Conservation (phyloP, 1,140 invertebrate species). For the Drosophila cardini region DNA sequence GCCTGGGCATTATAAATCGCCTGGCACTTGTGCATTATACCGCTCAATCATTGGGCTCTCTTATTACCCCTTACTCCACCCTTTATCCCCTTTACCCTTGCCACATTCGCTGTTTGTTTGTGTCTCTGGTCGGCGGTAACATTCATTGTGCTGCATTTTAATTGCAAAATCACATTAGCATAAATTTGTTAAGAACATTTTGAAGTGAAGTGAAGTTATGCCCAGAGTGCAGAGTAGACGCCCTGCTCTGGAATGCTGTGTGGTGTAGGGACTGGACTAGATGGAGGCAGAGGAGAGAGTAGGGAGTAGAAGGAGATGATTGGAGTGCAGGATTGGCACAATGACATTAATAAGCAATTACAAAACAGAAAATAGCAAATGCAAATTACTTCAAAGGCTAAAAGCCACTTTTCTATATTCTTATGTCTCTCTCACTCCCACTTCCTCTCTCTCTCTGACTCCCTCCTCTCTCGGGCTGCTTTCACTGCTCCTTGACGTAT, state of each 20-base stretch:
- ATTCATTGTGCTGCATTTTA: slow-evolving; percentile 59
- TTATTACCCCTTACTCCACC: not conserved
- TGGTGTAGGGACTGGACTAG: not conserved
- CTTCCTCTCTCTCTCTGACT: not conserved
- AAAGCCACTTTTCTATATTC: slow-evolving; percentile 43
- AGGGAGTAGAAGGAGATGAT: too few relatives aligned
- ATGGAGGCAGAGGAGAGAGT: not conserved
- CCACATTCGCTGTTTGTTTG: slow-evolving; percentile 6
- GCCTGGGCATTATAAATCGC: slow-evolving; percentile 68
- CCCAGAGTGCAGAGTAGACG: slow-evolving; percentile 17
- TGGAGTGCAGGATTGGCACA: slow-evolving; percentile 40
- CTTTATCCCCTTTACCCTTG: not conserved
- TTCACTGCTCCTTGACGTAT: slow-evolving; percentile 28
- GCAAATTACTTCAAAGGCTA: slow-evolving; percentile 82
- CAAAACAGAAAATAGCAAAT: slow-evolving; percentile 77
- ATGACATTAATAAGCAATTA: slow-evolving; percentile 83
- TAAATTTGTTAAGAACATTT: slow-evolving; percentile 83
- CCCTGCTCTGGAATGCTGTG: not conserved
- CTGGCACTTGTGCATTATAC: slow-evolving; percentile 74
- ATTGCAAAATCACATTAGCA: slow-evolving; percentile 83
- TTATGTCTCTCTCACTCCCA: not conserved
- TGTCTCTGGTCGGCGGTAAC: slow-evolving; percentile 28
- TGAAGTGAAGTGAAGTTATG: slow-evolving; percentile 76
- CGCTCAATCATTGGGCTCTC: slow-evolving; percentile 59
- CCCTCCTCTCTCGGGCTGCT: not conserved